phyloP scores from a whole-genome alignment of 2,797 vertebrate genomes.

The Artibeus lituratus region DNA sequence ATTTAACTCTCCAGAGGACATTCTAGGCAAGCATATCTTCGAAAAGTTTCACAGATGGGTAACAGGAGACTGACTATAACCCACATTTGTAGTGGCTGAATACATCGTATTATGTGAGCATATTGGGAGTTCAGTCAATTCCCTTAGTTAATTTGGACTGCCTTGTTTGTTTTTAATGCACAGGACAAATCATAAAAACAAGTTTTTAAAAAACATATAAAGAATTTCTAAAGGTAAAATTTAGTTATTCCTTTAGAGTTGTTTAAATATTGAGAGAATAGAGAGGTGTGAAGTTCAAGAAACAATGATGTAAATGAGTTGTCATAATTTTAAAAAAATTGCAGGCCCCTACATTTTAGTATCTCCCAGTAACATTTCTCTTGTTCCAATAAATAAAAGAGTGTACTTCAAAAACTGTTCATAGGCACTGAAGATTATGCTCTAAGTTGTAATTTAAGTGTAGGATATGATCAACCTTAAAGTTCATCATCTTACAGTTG shows the following conservation, averaged over 20 bases:
- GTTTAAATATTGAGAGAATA: background rate
- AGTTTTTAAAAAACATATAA: background rate
- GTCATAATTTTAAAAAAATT: background rate
- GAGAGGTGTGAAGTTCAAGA: background rate
- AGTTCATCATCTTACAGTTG: background rate
- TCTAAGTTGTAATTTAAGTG: conserved; percentile 31
- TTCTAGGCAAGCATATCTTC: background rate
- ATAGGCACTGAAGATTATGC: conserved; percentile 1
- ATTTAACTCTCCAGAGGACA: background rate
- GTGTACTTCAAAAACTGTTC: background rate
- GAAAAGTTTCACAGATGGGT: background rate
- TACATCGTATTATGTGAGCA: background rate
- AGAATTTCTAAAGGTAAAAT: background rate
- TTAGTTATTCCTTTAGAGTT: background rate
- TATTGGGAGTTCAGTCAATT: background rate
- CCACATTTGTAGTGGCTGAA: background rate
- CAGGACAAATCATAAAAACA: background rate
- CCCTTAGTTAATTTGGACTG: background rate
- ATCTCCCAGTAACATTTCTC: background rate
- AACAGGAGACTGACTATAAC: background rate
- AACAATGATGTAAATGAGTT: background rate
- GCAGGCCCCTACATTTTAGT: background rate
- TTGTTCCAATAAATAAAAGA: conserved; percentile 22
- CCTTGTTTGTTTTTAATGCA: background rate
- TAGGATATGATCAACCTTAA: background rate